These are phyloP conservation scores for Pipistrellus kuhlii DNA, from an alignment of 2,797 vertebrate species.

Conservation along the genomic window DNA sequence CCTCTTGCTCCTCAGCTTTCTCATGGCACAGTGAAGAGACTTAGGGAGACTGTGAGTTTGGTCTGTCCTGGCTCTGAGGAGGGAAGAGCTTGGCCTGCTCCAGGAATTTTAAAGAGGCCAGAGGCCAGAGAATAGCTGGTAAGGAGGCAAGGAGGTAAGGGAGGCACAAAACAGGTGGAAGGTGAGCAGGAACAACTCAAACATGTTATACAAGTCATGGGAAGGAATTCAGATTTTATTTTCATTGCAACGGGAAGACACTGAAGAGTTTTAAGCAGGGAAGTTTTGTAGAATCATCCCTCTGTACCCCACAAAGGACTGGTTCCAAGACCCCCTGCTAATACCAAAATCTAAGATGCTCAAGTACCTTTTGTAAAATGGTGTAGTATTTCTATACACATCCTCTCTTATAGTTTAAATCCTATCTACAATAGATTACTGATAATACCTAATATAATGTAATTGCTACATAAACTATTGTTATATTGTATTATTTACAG, in stretches of 20 bases:
- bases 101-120: not conserved
- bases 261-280: not conserved
- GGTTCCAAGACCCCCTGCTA: not conserved
- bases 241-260: not conserved
- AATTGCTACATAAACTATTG: not conserved
- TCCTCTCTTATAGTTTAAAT: not conserved
- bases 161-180: no score
- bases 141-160: no score
- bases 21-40: not conserved
- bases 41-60: not conserved
- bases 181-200: not conserved
- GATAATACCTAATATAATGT: not conserved
- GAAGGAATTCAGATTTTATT: not conserved
- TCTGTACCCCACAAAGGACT: not conserved
- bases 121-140: not conserved
- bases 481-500: not conserved
- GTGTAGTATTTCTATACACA: not conserved
- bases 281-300: not conserved
- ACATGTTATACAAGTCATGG: not conserved
- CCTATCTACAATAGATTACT: not conserved
- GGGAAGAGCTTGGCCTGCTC: not conserved
- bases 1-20: not conserved
- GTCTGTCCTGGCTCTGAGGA: not conserved
- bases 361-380: not conserved
- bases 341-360: not conserved